Evolutionary conservation across 2,888 invertebrate genomes (phyloP), one percentile per base, ranked within the genome.

Genomic region (Meandrusa payeni): DNA sequence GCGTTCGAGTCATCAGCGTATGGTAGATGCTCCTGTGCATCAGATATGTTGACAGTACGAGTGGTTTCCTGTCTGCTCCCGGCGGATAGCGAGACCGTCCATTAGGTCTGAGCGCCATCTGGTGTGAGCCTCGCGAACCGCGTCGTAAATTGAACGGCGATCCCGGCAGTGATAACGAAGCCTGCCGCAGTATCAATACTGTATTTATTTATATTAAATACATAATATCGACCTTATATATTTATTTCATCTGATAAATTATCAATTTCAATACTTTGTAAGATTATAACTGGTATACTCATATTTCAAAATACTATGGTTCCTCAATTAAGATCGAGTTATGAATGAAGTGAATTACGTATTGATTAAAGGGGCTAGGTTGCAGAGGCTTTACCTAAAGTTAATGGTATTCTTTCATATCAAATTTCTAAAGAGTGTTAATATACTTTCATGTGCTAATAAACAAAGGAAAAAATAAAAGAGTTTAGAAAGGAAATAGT

Each of bases 1-100:
- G 97, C 98, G 71, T 96, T 96, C 52, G 97, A 97, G 87, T 98
- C 98, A 78, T 98, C 98, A 44, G 97, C 98, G 76, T 97, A 98
- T 46, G 98, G 98, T 70, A 98, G 91, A 82, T 97, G 97, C 89
- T 97, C 96, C 81, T 95, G 95, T 58, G 95, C 96, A 78, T 96
- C 80, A 97, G 91, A 89, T 97, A 97, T 57, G 97, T 97, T 65
- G 96, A 97, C 57, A 97, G 91, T 55, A 98, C 97, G 68, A 97
- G 90, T 32, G 97, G 97, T 77, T 97, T 97, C 55, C 96, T 92
- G 83, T 98, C 97, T 41, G 94, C 94, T 47, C 94, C 94, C 40
- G 95, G 94, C 47, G 94, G 93, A 57, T 92, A 91, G 71, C 95
- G 93, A 48, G 93, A 90, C 52, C 95, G 90, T 50, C 95, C 95